Evolutionary conservation across 2,888 invertebrate genomes (phyloP), one percentile per base, ranked within the genome.

Genomic region (Acleris cristana): DNA sequence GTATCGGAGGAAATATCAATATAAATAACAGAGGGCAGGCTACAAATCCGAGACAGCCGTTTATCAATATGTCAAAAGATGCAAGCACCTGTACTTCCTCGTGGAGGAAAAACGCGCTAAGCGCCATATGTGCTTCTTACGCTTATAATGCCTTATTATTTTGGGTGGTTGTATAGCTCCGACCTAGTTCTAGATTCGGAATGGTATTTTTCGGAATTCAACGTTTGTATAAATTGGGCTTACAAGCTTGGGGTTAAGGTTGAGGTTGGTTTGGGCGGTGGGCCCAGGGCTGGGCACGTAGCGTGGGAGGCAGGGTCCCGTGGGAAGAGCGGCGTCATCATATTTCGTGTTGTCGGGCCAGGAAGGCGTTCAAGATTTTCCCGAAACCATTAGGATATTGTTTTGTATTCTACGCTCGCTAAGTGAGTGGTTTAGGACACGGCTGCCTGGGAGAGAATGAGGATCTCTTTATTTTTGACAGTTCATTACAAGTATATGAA

Each of bases 331-430:
- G 30, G 48, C 65, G 55, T 65, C 65, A 65, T 65, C 55, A 65
- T 65, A 65, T 65, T 56, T 65, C 65, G 60, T 65, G 57, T 64
- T 65, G 65, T 56, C 65, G 48, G 58, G 48, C 52, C 54, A 54
- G 59, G 49, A 26, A 53, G 45, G 44, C 56, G 51, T 58, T 65
- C 53, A 69, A 52, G 69, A 65, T 69, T 69, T 66, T 63, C 51
- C 30, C 52, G 64, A 53, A 65, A 61, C 54, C 69, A 65, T 69
- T 69, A 65, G 51, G 69, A 69, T 54, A 69, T 69, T 69, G 61
- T 61, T 65, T 65, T 61, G 60, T 55, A 61, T 61, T 61, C 55
- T 60, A 51, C 40, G n/a, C 10, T 16, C 40, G 23, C 30, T 57
- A 52, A 64, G 64, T 58, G 30, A 54, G 44, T 30, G 44, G 14